Conservation (phyloP, 2,113 vertebrate species). For the Sturnira hondurensis region DNA sequence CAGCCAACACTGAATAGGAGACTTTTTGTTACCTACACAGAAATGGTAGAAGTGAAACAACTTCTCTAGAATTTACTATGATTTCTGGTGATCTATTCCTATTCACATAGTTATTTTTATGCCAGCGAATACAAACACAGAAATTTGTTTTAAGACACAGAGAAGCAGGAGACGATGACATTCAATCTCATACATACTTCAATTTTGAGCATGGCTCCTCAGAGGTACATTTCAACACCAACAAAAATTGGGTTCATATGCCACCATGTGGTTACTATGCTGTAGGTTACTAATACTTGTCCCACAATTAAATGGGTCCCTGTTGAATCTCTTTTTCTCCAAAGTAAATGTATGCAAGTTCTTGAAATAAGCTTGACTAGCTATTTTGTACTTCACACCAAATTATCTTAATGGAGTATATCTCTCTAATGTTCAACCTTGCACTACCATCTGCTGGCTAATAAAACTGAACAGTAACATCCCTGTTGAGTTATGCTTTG, state of each 20-base stretch:
- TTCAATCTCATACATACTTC: neutral
- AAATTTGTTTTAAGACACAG: neutral
- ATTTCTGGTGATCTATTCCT: slow-evolving; percentile 4
- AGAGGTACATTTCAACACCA: neutral
- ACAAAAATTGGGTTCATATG: slow-evolving; percentile 17
- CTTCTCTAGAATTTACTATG: neutral
- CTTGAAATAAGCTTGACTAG: slow-evolving; percentile 24
- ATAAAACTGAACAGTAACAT: slow-evolving; percentile 35
- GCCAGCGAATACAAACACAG: neutral
- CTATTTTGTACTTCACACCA: slow-evolving; percentile 42
- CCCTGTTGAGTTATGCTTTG: slow-evolving; percentile 47
- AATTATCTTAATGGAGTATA: neutral
- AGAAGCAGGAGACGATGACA: slow-evolving; percentile 10
- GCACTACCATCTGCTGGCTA: neutral
- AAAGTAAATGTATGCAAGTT: slow-evolving; percentile 24
- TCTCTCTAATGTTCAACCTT: neutral
- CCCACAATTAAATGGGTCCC: neutral
- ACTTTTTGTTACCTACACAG: slow-evolving; percentile 13
- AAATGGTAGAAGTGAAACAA: slow-evolving; percentile 43
- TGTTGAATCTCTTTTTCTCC: slow-evolving; percentile 24
- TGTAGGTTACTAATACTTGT: neutral
- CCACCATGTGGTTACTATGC: neutral
- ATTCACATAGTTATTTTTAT: slow-evolving; percentile 10
- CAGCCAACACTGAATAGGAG: slow-evolving; percentile 20
- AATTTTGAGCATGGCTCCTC: slow-evolving; percentile 6